Percentiles rank a stretch among this genome's conserved stretches.
Conservation (phyloP, 2,888 invertebrate genomes). For the Melolontha melolontha region DNA sequence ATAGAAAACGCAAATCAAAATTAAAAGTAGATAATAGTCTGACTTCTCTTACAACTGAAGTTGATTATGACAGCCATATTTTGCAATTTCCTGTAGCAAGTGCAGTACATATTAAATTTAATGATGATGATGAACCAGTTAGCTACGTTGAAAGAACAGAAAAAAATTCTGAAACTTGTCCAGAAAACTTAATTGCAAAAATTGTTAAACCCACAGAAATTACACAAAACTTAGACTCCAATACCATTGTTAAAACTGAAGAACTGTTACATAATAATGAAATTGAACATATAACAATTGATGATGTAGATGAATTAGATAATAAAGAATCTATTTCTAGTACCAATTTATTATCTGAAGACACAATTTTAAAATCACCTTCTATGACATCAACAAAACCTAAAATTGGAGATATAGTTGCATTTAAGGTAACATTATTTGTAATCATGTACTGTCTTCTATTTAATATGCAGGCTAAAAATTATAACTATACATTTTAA, state of each 20-base stretch:
- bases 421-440: constrained; percentile 52
- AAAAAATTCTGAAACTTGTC: neutral
- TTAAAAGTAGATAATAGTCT: neutral
- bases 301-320: constrained; percentile 11
- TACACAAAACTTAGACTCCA: too few relatives aligned
- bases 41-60: neutral
- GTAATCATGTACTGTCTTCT: neutral
- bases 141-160: neutral
- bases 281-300: constrained; percentile 6
- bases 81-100: constrained; percentile 5
- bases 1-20: constrained; percentile 35
- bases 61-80: neutral
- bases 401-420: constrained; percentile 50
- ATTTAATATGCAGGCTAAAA: neutral
- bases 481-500: too few relatives aligned
- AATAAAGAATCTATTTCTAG: neutral
- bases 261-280: too few relatives aligned
- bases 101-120: constrained; percentile 43
- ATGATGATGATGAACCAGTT: constrained; percentile 32
- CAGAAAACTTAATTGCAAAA: neutral
- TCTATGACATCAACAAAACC: constrained; percentile 43
- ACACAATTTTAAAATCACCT: constrained; percentile 46
- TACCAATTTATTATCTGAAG: constrained; percentile 25
- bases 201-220: neutral
- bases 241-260: too few relatives aligned